Evolutionary conservation across 2,888 invertebrate genomes (phyloP).

Genomic region (Baccha elongata): DNA sequence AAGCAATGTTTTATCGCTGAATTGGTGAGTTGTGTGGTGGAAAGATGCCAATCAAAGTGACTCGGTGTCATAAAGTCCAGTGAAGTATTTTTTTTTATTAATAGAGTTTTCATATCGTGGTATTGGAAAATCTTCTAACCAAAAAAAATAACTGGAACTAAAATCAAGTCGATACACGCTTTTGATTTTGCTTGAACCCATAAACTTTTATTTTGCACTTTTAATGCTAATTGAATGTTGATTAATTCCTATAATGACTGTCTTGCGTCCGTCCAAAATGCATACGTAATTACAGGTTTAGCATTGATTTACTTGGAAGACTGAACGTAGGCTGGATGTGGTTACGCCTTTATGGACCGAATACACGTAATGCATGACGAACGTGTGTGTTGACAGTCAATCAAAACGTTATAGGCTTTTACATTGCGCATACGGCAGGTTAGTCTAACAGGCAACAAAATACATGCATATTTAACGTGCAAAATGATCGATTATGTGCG

Average conservation of each 20-base stretch:
- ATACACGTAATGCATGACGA: conserved; percentile 6
- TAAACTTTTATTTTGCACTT: conserved; percentile 8
- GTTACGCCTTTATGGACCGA: conserved; percentile 57
- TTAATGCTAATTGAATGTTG: conserved; percentile 48
- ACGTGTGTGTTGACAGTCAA: conserved; percentile 63
- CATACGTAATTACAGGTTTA: conserved; percentile 67
- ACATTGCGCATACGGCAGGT: conserved; percentile 18
- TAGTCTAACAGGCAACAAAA: conserved; percentile 13
- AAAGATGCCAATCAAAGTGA: conserved; percentile 66
- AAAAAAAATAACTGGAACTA: neutral
- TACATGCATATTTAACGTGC: conserved; percentile 44
- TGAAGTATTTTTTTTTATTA: neutral
- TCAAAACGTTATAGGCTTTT: conserved; percentile 50
- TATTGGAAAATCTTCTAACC: conserved; percentile 53
- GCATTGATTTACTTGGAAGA: conserved; percentile 69
- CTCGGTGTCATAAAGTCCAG: conserved; percentile 52
- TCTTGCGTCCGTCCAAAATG: conserved; percentile 59
- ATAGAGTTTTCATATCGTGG: conserved; percentile 53
- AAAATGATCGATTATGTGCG: conserved; percentile 69
- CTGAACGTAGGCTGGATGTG: conserved; percentile 34
- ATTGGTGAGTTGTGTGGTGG: conserved; percentile 20
- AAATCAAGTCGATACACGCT: neutral
- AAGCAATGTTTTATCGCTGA: too few species aligned
- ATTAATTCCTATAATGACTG: conserved; percentile 71
- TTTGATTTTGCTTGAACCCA: neutral